Evolutionary conservation across 2,888 invertebrate species (phyloP), one percentile per base, ranked within the genome.

Genomic region (Dyspetes luteomarginatus): DNA sequence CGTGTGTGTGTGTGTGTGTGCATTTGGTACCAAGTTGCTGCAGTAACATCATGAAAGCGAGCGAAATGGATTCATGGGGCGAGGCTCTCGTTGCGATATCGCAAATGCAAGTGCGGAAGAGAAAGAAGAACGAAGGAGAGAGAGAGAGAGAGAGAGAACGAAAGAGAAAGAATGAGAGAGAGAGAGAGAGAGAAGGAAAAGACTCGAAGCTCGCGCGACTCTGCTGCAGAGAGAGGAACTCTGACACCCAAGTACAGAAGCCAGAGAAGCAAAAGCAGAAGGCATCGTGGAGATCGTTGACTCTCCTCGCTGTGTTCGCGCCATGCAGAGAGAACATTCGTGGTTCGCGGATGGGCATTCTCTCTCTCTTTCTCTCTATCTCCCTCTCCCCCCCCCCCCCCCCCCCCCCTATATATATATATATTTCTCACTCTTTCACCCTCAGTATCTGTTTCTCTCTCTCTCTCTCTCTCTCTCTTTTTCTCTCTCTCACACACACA

Each of bases 271-370:
- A 72, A 81, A 67, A 62, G 73, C 67, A 60, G 75, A 60, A 71
- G 74, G 68, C 50, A 82, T 76, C 78, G 72, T 62, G 58, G 75
- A 84, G 81, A 82, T 78, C 81, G 82, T 81, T 80, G 76, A 77
- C 78, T 71, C 81, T 76, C 67, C 76, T 58, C 73, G 76, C 45
- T 81, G 55, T 67, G 67, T 50, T 52, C 73, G 71, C 65, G 55
- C 64, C 77, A 83, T 64, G 56, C 72, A 62, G 65, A 60, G 52
- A 55, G 28, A 52, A 41, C 60, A 56, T 56, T 69, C 65, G 50
- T 36, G 58, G 41, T 73, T 73, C 65, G 72, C 65, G 64, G 26
- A 72, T 41, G 62, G 52, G 12, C 78, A 17, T 48, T 43, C 30
- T 43, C 45, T 55, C 48, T 62, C 52, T 55, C 43, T 77, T 52